Evolutionary conservation across 2,888 invertebrate species (phyloP).

Genomic region (Teleiodes luculella): DNA sequence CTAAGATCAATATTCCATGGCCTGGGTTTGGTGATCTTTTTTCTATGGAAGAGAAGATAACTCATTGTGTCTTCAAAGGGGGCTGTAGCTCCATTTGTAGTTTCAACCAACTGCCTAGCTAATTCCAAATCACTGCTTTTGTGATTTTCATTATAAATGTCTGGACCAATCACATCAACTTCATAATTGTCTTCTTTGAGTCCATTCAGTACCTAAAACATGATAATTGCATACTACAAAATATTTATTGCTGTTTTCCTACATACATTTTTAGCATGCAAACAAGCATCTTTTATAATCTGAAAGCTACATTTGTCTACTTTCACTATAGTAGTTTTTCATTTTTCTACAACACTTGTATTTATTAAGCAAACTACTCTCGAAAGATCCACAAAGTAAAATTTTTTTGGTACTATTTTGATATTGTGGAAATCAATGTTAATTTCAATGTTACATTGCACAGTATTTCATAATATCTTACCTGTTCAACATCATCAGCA

Average conservation of each 20-base stretch:
- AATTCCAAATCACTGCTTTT: constrained; percentile 48
- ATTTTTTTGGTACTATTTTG: too few species aligned
- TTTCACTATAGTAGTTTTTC: too few species aligned
- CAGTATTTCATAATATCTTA: constrained; percentile 23
- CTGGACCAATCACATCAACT: constrained; percentile 81
- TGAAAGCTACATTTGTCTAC: too few species aligned
- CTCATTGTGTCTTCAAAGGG: constrained; percentile 80
- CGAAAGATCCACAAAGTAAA: too few species aligned
- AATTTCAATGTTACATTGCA: too few species aligned
- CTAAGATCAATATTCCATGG: constrained; percentile 83
- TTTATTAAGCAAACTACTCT: too few species aligned
- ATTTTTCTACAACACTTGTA: too few species aligned
- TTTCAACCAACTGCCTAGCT: constrained; percentile 59
- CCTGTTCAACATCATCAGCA: constrained; percentile 64
- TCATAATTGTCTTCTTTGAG: constrained; percentile 77
- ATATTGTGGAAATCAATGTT: too few species aligned
- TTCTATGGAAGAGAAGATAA: constrained; percentile 77
- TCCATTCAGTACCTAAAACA: constrained; percentile 70
- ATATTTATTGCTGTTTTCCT: too few species aligned
- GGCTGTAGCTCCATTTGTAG: constrained; percentile 64
- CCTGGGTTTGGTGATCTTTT: constrained; percentile 65
- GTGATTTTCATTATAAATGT: constrained; percentile 52
- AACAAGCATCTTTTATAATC: too few species aligned
- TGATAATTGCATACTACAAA: too few species aligned
- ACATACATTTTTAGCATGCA: too few species aligned